These are phyloP conservation scores for Jordanella pulchra DNA, from an alignment of 2,797 vertebrate species.

Conservation along the genomic window DNA sequence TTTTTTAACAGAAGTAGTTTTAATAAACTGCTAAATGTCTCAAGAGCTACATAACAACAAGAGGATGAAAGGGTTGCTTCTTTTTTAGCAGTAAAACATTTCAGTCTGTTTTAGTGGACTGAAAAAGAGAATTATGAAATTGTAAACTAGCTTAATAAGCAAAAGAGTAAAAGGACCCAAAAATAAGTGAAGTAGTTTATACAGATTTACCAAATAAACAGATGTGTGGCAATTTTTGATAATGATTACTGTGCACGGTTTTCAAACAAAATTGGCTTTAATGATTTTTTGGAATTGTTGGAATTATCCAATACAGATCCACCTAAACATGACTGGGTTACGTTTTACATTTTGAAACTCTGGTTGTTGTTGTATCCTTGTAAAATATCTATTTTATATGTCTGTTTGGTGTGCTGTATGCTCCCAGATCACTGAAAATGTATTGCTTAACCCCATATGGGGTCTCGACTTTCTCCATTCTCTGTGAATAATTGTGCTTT, in stretches of 20 bases:
- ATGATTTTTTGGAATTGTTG: neutral
- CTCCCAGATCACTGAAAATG: neutral
- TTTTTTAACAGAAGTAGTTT: neutral
- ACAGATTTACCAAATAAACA: neutral
- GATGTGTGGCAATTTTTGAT: no score
- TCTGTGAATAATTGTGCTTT: neutral
- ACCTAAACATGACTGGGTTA: no score
- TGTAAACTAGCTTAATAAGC: neutral
- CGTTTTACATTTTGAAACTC: no score
- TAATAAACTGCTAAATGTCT: neutral
- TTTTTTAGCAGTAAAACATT: neutral
- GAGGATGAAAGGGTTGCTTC: neutral
- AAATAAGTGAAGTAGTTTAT: neutral
- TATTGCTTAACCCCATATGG: neutral
- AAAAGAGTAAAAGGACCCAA: neutral
- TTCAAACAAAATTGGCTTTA: neutral
- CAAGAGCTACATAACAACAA: neutral
- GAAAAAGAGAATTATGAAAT: conserved; percentile 1
- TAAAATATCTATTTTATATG: neutral
- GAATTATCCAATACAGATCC: no score
- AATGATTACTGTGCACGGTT: neutral
- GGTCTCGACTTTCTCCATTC: neutral
- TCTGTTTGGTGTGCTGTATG: neutral
- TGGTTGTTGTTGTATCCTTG: neutral
- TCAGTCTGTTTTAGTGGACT: neutral